Conservation (phyloP, 2,888 invertebrate species). For the Cheilosia grossa region DNA sequence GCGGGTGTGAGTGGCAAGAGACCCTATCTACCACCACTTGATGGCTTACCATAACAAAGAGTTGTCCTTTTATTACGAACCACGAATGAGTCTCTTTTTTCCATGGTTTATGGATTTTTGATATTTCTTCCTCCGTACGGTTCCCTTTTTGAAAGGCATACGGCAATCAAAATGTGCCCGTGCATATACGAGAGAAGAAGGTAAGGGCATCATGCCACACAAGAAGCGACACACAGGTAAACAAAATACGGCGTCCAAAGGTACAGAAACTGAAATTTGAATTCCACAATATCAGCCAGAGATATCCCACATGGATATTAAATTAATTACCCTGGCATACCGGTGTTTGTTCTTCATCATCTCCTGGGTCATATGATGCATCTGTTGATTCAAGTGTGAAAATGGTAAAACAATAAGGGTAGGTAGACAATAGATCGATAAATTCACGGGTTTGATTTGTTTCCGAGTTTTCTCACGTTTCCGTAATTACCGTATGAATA, state of each 20-base stretch:
- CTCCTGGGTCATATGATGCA: conserved; percentile 23
- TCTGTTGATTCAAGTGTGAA: conserved; percentile 69
- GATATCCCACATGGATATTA: conserved; percentile 53
- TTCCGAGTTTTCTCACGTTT: conserved; percentile 68
- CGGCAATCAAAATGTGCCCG: conserved; percentile 51
- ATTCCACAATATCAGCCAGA: conserved; percentile 43
- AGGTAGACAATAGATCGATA: conserved; percentile 61
- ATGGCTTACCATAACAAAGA: conserved; percentile 69
- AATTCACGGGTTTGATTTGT: conserved; percentile 60
- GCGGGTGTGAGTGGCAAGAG: conserved; percentile 16
- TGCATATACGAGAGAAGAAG: conserved; percentile 28
- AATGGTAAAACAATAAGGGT: conserved; percentile 54
- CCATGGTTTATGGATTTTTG: conserved; percentile 53
- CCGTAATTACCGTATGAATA: conserved; percentile 41
- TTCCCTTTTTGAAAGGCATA: conserved; percentile 32
- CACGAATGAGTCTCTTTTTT: conserved; percentile 24
- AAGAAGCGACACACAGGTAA: conserved; percentile 66
- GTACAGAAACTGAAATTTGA: conserved; percentile 48
- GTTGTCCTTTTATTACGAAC: conserved; percentile 69
- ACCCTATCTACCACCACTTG: conserved; percentile 21
- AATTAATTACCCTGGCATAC: conserved; percentile 55
- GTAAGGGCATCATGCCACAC: conserved; percentile 62
- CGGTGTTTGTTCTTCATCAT: conserved; percentile 52
- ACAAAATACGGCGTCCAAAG: conserved; percentile 20
- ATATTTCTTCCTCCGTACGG: conserved; percentile 15